Evolutionary conservation across 2,888 invertebrate genomes (phyloP), one percentile per base, ranked within the genome.

Genomic region (Tetragnatha montana): DNA sequence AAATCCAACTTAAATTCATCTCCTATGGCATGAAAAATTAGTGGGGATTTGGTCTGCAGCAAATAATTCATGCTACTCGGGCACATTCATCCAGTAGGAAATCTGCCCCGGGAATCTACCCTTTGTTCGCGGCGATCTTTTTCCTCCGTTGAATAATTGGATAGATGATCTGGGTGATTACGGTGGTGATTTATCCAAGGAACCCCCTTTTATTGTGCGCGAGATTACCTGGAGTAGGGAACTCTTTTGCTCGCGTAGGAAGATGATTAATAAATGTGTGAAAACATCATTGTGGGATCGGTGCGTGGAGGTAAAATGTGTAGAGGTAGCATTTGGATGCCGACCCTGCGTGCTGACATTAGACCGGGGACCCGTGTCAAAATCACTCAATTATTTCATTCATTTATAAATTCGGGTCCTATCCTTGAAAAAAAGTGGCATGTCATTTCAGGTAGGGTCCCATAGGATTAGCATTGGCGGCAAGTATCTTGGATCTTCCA

Each of bases 111-210:
- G 85, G 75, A 85, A 50, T 50, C 70, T 50, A 51, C n/a, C 69
- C 51, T 85, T 79, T 85, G 35, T 14, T 51, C 22, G 4, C 35
- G 49, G 6, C 49, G 68, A 76, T 76, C 69, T 21, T 35, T 75
- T 69, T 85, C 19, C 35, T 35, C 71, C 71, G 70, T 79, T 85
- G 79, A 85, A 85, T 79, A 79, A 85, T 85, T 85, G 78, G 85
- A 35, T 47, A 78, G 71, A 71, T 51, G 51, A 84, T 76, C 14
- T 51, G 19, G 79, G 71, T 51, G 78, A 79, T 85, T 71, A 47
- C 51, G 69, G 2, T n/a, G 50, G 71, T 71, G 78, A 78, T 71
- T 71, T 79, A 79, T 85, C 35, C 51, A 3, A 21, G 71, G 51
- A 51, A 79, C 51, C 22, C 51, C 22, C 35, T 79, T 50, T 71